Evolutionary conservation across 2,113 vertebrate genomes (phyloP), one percentile per base, ranked within the genome.

Genomic region (Etheostoma cragini): DNA sequence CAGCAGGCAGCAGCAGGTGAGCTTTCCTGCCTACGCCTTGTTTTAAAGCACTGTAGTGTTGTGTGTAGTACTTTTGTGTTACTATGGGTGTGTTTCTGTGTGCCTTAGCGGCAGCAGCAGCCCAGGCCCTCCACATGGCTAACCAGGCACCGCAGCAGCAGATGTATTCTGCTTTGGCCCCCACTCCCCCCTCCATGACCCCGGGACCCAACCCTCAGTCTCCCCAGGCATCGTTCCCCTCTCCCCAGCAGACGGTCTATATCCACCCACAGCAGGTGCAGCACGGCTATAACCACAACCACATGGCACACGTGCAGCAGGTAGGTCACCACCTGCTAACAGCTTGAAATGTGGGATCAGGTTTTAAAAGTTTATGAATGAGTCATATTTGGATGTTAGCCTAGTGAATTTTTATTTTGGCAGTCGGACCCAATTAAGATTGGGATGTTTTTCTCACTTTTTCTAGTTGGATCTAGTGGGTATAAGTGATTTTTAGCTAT

Each of bases 281-380:
- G 96, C 97, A 98, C 77, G 96, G 97, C 75, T 99, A 99, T 92
- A 98, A 96, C 88, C 96, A 95, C 82, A 96, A 96, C 89, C 98
- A 99, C 94, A 97, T 99, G 98, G 97, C 98, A 70, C 98, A 99
- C 76, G 93, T 99, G 93, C 97, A 97, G 94, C 98, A 99, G 97
- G 98, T 99, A 94, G 93, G 94, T 84, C 68, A 13, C 62, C 5
- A 8, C 56, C 24, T 5, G n/a, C 45, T 8, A 12, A 70, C 67
- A 17, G 24, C 53, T 2, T 5, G 33, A 80, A 49, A 57, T 78
- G 47, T 84, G 64, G 73, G 69, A 61, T 69, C 1, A 38, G 8
- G 26, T 66, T 75, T 63, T 76, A 26, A 3, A 26, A 75, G 35
- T 68, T 77, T 60, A 58, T 74, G 54, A 70, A 56, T 76, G 79